Evolutionary conservation across 2,797 vertebrate species (phyloP).

Genomic region (Lemur catta): DNA sequence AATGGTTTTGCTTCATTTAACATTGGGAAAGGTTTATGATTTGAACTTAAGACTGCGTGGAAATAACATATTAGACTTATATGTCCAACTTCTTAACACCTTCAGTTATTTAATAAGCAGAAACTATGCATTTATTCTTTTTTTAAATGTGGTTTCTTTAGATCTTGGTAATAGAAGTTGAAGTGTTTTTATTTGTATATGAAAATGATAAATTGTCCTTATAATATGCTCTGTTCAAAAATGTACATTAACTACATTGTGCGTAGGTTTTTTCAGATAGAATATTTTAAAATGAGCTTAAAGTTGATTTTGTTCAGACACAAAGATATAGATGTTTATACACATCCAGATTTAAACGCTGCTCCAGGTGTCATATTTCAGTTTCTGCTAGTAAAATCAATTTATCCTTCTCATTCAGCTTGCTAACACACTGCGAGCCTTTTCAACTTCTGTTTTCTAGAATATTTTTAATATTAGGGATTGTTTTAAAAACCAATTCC

Average conservation of each 20-base stretch:
- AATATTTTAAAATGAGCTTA: slow-evolving; percentile 70
- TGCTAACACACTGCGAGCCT: slow-evolving; percentile 40
- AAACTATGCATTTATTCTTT: slow-evolving; percentile 57
- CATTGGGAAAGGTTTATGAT: slow-evolving; percentile 30
- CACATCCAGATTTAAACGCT: slow-evolving; percentile 60
- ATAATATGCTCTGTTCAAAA: slow-evolving; percentile 56
- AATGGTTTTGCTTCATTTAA: slow-evolving; percentile 54
- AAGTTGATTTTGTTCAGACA: slow-evolving; percentile 67
- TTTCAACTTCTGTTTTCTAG: slow-evolving; percentile 67
- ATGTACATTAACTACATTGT: slow-evolving; percentile 45
- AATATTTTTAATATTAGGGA: slow-evolving; percentile 73
- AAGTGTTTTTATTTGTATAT: slow-evolving; percentile 73
- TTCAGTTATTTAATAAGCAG: slow-evolving; percentile 56
- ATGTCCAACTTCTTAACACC: background rate
- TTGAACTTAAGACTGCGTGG: slow-evolving; percentile 3
- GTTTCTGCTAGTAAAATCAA: slow-evolving; percentile 76
- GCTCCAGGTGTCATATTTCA: slow-evolving; percentile 72
- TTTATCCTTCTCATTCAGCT: slow-evolving; percentile 58
- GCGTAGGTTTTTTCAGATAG: slow-evolving; percentile 57
- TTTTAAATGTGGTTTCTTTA: slow-evolving; percentile 62
- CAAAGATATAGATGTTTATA: slow-evolving; percentile 65
- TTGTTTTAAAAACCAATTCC: slow-evolving; percentile 69
- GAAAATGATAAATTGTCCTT: slow-evolving; percentile 70
- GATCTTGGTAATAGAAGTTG: slow-evolving; percentile 59
- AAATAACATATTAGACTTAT: slow-evolving; percentile 47